Evolutionary conservation across 1,140 invertebrate genomes (phyloP).

Genomic region (Hetaerina americana): DNA sequence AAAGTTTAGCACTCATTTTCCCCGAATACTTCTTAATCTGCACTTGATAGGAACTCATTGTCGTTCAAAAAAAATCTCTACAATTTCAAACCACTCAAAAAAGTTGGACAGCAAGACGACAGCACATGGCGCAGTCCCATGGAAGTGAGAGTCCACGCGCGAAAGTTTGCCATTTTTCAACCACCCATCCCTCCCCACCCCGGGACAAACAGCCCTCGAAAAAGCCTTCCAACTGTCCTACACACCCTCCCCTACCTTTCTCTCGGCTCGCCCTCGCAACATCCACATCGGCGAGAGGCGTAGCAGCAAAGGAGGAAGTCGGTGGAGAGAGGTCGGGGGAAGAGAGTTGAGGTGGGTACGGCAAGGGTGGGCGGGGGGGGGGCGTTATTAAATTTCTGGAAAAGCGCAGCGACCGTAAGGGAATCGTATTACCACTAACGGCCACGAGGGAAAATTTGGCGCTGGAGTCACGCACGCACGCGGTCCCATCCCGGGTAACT

Average conservation of each 20-base stretch:
- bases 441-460: background rate
- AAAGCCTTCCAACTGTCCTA: too few relatives aligned
- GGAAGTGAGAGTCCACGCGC: conserved; percentile 7
- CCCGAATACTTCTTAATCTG: background rate
- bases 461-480: background rate
- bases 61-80: background rate
- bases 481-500: background rate
- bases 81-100: background rate
- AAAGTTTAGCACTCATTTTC: too few relatives aligned
- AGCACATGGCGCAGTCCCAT: conserved; percentile 6
- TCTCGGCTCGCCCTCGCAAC: too few relatives aligned
- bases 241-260: background rate
- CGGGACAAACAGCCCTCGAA: background rate
- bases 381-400: conserved; percentile 5
- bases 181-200: background rate
- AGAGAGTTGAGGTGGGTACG: too few relatives aligned
- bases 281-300: too few relatives aligned
- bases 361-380: background rate
- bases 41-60: background rate
- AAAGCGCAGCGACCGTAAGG: background rate
- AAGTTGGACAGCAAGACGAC: background rate
- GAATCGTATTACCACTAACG: background rate
- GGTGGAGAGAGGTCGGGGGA: background rate
- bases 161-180: conserved; percentile 7
- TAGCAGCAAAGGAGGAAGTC: too few relatives aligned